A percentile compares a stretch with the other conserved stretches of the same genome.
These are phyloP conservation scores for Tuberolachnus salignus DNA, from an alignment of 2,888 invertebrate species.

Conservation along the genomic window DNA sequence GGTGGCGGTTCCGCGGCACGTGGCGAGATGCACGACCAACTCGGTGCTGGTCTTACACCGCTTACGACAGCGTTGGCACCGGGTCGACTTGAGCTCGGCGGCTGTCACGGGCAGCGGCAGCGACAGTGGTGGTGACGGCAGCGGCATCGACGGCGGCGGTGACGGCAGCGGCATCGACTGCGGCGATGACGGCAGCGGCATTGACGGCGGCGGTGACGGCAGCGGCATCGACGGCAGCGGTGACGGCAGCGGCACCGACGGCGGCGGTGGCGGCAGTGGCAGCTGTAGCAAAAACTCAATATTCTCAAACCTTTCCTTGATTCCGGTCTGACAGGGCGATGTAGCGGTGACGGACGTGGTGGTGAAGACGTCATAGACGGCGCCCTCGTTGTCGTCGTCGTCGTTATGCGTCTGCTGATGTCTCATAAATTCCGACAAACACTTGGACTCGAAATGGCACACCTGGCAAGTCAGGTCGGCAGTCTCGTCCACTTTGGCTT, in stretches of 20 bases:
- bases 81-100: conserved; percentile 67
- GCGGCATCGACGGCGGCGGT: no score
- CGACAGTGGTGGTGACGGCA: conserved; percentile 17
- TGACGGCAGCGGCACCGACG: neutral
- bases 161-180: conserved; percentile 1
- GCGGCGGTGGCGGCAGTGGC: no score
- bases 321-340: no score
- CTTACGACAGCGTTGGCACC: conserved; percentile 85
- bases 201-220: neutral
- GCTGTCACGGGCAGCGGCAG: conserved; percentile 37
- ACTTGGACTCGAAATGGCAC: conserved; percentile 80
- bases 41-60: conserved; percentile 85
- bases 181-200: no score
- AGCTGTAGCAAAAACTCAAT: neutral
- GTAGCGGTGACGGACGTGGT: conserved; percentile 23
- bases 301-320: no score
- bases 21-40: conserved; percentile 75
- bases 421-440: conserved; percentile 79
- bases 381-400: conserved; percentile 35
- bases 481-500: conserved; percentile 73
- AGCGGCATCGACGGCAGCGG: neutral
- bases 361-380: neutral
- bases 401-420: conserved; percentile 69
- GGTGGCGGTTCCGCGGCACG: conserved; percentile 64
- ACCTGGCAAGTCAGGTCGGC: conserved; percentile 71